Conservation (phyloP, 2,888 invertebrate genomes). For the Leptopilina myrica region DNA sequence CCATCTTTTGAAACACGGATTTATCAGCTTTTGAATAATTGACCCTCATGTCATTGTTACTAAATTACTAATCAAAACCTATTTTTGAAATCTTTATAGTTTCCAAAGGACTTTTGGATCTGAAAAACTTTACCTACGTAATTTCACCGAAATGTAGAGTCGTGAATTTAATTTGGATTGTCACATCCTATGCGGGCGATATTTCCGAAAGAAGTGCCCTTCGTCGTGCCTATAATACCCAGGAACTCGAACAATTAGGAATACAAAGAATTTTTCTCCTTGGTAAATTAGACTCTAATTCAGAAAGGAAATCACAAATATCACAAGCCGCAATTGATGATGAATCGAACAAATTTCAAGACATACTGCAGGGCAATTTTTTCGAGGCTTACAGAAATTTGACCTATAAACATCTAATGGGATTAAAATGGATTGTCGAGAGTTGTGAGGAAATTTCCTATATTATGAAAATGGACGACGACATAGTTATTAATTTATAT, state of each 20-base stretch:
- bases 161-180: slow-evolving; percentile 76
- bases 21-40: too few species aligned
- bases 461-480: slow-evolving; percentile 90
- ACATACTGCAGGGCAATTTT: slow-evolving; percentile 88
- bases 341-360: slow-evolving; percentile 82
- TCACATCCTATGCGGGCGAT: slow-evolving; percentile 88
- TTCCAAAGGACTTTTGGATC: slow-evolving; percentile 41
- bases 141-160: slow-evolving; percentile 58
- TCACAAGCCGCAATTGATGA: slow-evolving; percentile 78
- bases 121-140: slow-evolving; percentile 53
- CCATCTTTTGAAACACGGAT: too few species aligned
- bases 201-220: slow-evolving; percentile 84
- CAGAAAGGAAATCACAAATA: slow-evolving; percentile 70
- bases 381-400: slow-evolving; percentile 87
- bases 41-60: too few species aligned
- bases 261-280: slow-evolving; percentile 84
- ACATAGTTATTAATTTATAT: slow-evolving; percentile 85
- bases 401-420: slow-evolving; percentile 91
- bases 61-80: neutral
- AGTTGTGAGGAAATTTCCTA: slow-evolving; percentile 81
- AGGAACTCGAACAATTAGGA: slow-evolving; percentile 80
- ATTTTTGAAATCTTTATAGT: neutral
- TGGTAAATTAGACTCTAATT: slow-evolving; percentile 80
- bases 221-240: slow-evolving; percentile 81
- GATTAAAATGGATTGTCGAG: slow-evolving; percentile 85